A percentile compares a stretch with the other conserved stretches of the same genome.
Evolutionary conservation across 92 coral and sea anemone species (phyloP).

Genomic region (Paragorgia papillata): DNA sequence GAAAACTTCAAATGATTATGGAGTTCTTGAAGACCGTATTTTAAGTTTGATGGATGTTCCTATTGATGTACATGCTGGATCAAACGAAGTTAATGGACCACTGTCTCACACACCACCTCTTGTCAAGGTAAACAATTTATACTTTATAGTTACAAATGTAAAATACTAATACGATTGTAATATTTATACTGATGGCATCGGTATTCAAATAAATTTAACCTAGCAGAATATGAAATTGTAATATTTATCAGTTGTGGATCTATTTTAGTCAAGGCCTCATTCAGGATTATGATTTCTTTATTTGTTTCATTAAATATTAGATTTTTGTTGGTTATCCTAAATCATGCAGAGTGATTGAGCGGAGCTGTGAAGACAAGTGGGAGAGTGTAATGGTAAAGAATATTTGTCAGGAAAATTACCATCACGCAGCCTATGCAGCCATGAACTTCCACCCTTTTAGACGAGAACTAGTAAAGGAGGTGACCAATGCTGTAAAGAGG

Average conservation of each 20-base stretch:
- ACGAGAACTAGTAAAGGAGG: conserved; percentile 45
- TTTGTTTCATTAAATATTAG: too few relatives aligned
- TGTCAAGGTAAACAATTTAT: conserved; percentile 16
- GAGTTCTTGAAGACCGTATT: too few relatives aligned
- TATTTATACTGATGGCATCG: background rate
- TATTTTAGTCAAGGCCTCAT: background rate
- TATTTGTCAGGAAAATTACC: conserved; percentile 53
- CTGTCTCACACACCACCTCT: conserved; percentile 19
- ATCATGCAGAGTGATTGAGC: conserved; percentile 55
- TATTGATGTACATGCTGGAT: background rate
- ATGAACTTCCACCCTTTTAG: conserved; percentile 50
- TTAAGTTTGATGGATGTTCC: too few relatives aligned
- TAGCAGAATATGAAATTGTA: too few relatives aligned
- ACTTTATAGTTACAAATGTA: background rate
- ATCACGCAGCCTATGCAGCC: conserved; percentile 37
- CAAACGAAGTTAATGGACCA: background rate
- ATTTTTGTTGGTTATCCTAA: conserved; percentile 61
- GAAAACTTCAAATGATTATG: too few relatives aligned
- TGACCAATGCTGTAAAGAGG: conserved; percentile 3
- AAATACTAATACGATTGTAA: background rate
- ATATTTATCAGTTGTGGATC: background rate
- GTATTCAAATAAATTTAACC: too few relatives aligned
- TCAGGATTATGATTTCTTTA: too few relatives aligned
- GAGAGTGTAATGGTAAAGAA: conserved; percentile 61
- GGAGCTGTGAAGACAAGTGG: conserved; percentile 65